These are phyloP conservation scores for Lochmaea crataegi DNA, from an alignment of 2,888 invertebrate genomes.

Conservation along the genomic window DNA sequence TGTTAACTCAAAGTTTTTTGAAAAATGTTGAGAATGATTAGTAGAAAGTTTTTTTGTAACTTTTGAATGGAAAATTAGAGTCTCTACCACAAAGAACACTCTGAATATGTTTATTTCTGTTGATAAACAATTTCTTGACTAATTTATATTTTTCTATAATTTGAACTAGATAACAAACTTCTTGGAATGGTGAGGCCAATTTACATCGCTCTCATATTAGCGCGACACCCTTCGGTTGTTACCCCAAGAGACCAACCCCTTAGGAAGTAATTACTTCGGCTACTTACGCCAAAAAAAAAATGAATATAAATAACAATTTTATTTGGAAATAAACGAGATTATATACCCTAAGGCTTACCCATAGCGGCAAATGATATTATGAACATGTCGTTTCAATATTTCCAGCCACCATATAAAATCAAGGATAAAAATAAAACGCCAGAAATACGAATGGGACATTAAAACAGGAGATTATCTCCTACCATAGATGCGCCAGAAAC, in stretches of 20 bases:
- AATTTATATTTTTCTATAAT: too few species aligned
- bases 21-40: too few species aligned
- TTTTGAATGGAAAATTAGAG: too few species aligned
- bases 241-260: neutral
- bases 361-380: neutral
- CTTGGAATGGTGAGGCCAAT: too few species aligned
- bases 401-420: neutral
- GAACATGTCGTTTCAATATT: slow-evolving; percentile 3
- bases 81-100: too few species aligned
- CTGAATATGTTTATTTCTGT: too few species aligned
- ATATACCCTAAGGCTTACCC: neutral
- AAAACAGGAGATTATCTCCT: slow-evolving; percentile 1
- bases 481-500: neutral
- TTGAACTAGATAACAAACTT: too few species aligned
- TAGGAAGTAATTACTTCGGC: neutral
- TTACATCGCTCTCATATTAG: neutral
- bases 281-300: neutral
- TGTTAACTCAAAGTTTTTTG: too few species aligned
- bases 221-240: neutral
- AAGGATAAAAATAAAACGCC: slow-evolving; percentile 1
- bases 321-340: neutral
- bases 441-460: slow-evolving; percentile 1
- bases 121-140: too few species aligned
- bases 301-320: neutral
- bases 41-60: too few species aligned